Percentiles rank a stretch among this genome's conserved stretches.
phyloP scores from a whole-genome alignment of 2,888 invertebrate genomes.

The Mylabris sibirica region DNA sequence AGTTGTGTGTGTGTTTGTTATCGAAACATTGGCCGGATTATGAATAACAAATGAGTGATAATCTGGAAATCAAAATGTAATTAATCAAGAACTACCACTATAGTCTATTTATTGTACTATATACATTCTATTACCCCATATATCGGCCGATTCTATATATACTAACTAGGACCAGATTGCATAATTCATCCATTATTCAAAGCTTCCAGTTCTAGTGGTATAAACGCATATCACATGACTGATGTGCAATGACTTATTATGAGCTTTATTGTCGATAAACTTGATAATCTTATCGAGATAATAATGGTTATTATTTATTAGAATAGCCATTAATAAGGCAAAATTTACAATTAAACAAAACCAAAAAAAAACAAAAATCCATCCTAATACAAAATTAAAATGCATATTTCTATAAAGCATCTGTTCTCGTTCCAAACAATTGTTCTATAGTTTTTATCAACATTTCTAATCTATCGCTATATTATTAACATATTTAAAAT shows the following conservation, averaged over 20 bases:
- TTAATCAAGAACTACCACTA: conserved; percentile 55
- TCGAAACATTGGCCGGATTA: conserved; percentile 31
- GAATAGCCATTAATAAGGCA: neutral
- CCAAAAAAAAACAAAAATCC: neutral
- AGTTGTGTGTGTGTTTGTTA: neutral
- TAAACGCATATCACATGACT: conserved; percentile 48
- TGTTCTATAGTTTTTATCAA: conserved; percentile 17
- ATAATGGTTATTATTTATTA: neutral
- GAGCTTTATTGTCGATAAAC: conserved; percentile 35
- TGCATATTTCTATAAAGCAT: neutral
- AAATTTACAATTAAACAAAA: neutral
- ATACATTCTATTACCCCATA: conserved; percentile 45
- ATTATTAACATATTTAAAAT: conserved; percentile 35
- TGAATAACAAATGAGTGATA: conserved; percentile 55
- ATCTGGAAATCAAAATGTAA: conserved; percentile 60
- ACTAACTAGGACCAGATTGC: conserved; percentile 47
- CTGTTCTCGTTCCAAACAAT: conserved; percentile 4
- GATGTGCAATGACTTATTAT: conserved; percentile 53
- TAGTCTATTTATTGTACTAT: conserved; percentile 47
- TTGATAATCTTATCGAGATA: conserved; percentile 28
- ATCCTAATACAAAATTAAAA: neutral
- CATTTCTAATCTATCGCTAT: conserved; percentile 28
- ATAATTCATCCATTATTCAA: conserved; percentile 57
- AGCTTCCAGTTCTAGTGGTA: conserved; percentile 35
- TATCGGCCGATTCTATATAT: neutral